Percentiles rank a stretch among this genome's conserved stretches.
Evolutionary conservation across 2,113 vertebrate genomes (phyloP).

Genomic region (Coptodon bakossiorum): DNA sequence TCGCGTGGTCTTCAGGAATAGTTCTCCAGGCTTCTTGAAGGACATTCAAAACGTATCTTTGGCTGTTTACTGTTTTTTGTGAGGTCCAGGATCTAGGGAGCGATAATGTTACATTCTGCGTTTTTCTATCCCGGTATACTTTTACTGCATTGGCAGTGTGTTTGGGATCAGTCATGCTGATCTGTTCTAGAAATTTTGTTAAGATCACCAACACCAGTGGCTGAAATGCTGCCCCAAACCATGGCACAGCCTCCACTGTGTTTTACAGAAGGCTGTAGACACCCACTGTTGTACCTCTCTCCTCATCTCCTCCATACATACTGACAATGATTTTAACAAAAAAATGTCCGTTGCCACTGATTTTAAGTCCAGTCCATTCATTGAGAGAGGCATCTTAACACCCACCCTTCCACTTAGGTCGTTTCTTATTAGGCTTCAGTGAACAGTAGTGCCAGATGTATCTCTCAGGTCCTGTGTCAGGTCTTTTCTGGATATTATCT

Average conservation of each 20-base stretch:
- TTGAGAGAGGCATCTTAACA: not conserved
- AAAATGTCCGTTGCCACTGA: rapidly evolving
- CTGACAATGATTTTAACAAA: not conserved
- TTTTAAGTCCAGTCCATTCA: not conserved
- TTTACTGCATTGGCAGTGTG: not conserved
- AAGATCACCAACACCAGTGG: not conserved
- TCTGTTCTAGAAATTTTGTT: not conserved
- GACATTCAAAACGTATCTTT: not conserved
- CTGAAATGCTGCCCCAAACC: not conserved
- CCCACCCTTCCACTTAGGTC: not conserved
- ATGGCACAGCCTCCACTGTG: not conserved
- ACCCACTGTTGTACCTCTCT: rapidly evolving
- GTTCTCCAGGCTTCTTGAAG: not conserved
- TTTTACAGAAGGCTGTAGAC: not conserved
- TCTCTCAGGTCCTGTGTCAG: not conserved
- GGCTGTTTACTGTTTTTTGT: not conserved
- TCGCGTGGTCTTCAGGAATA: rapidly evolving
- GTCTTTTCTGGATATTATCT: not conserved
- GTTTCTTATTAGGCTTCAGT: not conserved
- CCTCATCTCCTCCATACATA: rapidly evolving
- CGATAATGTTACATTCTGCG: not conserved
- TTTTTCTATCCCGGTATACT: not conserved
- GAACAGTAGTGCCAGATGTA: rapidly evolving
- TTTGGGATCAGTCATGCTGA: not conserved
- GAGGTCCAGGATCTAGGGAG: not conserved